Evolutionary conservation across 2,797 vertebrate species (phyloP).

Genomic region (Paguma larvata): DNA sequence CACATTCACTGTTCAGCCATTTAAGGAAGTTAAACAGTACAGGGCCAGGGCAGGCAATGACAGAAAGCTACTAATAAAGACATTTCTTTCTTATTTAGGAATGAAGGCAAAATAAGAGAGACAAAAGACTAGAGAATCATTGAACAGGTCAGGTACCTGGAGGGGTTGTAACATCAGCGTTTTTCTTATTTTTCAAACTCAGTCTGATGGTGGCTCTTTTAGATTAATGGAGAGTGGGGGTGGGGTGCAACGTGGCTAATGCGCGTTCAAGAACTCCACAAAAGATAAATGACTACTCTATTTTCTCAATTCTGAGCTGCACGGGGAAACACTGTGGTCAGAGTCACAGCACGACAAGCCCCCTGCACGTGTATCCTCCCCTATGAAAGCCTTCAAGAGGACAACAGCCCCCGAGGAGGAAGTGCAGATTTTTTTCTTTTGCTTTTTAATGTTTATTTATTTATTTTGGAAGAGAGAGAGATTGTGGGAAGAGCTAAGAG

Average conservation of each 20-base stretch:
- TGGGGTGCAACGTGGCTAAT: not conserved
- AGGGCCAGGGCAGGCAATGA: not conserved
- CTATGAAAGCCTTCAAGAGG: not conserved
- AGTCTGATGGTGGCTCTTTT: not conserved
- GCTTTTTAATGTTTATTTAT: no score
- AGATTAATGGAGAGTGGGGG: not conserved
- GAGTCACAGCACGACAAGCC: no score
- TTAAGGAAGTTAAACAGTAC: not conserved
- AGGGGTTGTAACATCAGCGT: not conserved
- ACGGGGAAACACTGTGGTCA: rapidly evolving
- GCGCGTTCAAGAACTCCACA: not conserved
- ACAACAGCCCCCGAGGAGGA: not conserved
- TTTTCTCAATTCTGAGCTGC: not conserved
- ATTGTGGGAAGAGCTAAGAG: no score
- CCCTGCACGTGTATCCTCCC: not conserved
- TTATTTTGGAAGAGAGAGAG: no score
- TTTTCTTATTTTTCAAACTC: slow-evolving; percentile 1
- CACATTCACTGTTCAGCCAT: slow-evolving; percentile 31
- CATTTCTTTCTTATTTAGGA: slow-evolving; percentile 11
- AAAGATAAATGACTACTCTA: not conserved
- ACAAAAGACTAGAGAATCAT: not conserved
- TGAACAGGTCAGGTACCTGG: not conserved
- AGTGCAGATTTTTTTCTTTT: no score
- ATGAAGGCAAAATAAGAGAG: not conserved
- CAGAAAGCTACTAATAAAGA: slow-evolving; percentile 11